phyloP scores from a whole-genome alignment of 2,113 vertebrate species.

The Bos javanicus region DNA sequence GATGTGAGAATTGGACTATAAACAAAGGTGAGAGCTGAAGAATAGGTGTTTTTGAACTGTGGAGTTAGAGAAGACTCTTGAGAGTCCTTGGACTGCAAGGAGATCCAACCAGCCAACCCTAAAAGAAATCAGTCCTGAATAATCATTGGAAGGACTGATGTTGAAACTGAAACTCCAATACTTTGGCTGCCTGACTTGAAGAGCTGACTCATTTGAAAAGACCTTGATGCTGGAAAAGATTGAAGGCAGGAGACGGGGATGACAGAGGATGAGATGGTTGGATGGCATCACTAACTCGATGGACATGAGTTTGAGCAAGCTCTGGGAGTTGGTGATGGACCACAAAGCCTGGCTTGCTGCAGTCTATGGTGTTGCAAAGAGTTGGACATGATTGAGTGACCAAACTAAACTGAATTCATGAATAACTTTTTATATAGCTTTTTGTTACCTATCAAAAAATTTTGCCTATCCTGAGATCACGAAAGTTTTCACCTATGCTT shows the following conservation, averaged over 20 bases:
- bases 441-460: neutral
- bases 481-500: neutral
- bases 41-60: neutral
- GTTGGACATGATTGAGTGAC: neutral
- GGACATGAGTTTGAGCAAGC: no score
- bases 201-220: neutral
- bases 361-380: neutral
- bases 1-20: neutral
- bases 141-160: neutral
- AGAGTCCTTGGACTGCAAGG: neutral
- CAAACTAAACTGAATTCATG: neutral
- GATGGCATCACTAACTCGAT: neutral
- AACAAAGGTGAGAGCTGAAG: accelerated
- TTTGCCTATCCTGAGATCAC: neutral
- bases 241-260: neutral
- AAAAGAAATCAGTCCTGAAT: neutral
- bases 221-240: neutral
- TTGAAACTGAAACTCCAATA: neutral
- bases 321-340: neutral
- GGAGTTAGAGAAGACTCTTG: neutral
- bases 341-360: neutral
- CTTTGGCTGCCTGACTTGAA: neutral
- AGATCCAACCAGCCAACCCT: neutral
- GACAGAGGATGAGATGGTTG: neutral
- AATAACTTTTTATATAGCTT: neutral